phyloP scores from a whole-genome alignment of 1,140 invertebrate species.

The Odontomachus brunneus region DNA sequence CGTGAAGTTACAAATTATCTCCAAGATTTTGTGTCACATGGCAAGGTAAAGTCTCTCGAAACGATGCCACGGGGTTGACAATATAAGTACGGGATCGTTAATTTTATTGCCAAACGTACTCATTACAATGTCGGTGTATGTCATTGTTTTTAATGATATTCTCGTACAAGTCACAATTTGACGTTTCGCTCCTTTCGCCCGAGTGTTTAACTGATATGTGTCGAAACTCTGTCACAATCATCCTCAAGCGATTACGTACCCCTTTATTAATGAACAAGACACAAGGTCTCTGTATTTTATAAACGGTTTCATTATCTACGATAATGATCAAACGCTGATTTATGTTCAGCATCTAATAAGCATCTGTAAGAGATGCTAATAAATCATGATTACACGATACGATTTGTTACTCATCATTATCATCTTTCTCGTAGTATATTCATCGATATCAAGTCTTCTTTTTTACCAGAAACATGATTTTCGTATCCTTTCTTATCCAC shows the following conservation, averaged over 20 bases:
- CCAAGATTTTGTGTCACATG: neutral
- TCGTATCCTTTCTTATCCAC: neutral
- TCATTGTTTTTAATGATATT: constrained; percentile 21
- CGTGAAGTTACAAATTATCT: neutral
- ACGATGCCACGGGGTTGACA: neutral
- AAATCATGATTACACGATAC: neutral
- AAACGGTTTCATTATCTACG: neutral
- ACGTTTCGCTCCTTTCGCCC: constrained; percentile 2
- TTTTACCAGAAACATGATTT: neutral
- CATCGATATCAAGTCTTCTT: neutral
- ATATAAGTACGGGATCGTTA: constrained; percentile 2
- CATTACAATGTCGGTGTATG: constrained; percentile 1
- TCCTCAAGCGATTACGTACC: constrained; percentile 15
- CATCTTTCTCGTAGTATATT: neutral
- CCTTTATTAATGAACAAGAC: neutral
- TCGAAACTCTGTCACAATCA: constrained; percentile 40
- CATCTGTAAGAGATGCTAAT: neutral
- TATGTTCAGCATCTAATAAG: neutral
- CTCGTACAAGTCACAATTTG: constrained; percentile 22
- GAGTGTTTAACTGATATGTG: constrained; percentile 19
- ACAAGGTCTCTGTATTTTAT: neutral
- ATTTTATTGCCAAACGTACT: constrained; percentile 22
- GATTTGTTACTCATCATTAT: neutral
- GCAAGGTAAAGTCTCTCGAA: constrained; percentile 2
- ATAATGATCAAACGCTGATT: constrained; percentile 1